Percentiles rank a stretch among this genome's conserved stretches.
Conservation (phyloP, 2,797 vertebrate species). For the Xiphophorus birchmanni region DNA sequence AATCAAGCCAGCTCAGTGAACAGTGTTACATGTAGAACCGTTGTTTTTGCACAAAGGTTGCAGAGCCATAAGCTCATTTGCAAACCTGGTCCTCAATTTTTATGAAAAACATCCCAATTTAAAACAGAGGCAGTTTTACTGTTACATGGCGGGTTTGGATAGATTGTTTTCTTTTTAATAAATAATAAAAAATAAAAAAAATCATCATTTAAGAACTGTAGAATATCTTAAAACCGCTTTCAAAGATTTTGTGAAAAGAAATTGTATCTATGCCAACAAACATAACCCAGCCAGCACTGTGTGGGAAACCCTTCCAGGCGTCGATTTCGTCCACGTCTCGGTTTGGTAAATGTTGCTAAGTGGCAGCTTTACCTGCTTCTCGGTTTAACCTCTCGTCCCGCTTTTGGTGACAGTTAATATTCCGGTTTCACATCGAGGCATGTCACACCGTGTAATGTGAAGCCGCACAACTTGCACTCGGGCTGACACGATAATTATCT, state of each 20-base stretch:
- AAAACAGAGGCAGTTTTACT: neutral
- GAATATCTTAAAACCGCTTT: neutral
- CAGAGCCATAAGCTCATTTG: no score
- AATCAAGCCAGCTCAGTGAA: no score
- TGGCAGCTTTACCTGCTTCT: neutral
- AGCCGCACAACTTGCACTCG: slow-evolving; percentile 17
- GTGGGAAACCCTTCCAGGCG: neutral
- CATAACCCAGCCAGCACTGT: neutral
- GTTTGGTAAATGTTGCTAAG: neutral
- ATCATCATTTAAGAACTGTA: neutral
- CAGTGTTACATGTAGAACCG: no score
- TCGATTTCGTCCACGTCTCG: no score
- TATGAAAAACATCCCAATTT: neutral
- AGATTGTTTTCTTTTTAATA: neutral
- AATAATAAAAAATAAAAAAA: neutral
- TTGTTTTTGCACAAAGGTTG: no score
- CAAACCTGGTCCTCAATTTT: no score
- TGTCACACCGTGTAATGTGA: slow-evolving; percentile 21
- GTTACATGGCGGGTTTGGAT: neutral
- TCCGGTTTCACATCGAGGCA: neutral
- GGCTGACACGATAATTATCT: slow-evolving; percentile 55
- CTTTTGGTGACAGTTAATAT: slow-evolving; percentile 7
- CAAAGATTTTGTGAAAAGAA: neutral
- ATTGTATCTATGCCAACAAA: neutral
- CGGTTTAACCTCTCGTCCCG: neutral